These are phyloP conservation scores for Scaptomyza tumidula DNA, from an alignment of 2,888 invertebrate species.

Conservation along the genomic window DNA sequence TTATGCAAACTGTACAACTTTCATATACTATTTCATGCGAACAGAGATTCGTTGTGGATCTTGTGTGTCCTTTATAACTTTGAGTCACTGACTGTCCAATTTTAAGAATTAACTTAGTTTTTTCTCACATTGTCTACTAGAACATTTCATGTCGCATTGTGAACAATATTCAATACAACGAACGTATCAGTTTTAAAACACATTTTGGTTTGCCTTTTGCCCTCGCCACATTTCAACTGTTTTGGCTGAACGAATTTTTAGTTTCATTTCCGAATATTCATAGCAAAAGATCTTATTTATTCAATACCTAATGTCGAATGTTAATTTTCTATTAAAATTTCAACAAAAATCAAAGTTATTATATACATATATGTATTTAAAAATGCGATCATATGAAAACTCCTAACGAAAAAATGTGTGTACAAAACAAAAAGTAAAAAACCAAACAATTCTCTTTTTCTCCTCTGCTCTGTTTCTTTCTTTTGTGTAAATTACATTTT, in stretches of 20 bases:
- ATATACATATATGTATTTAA: slow-evolving; percentile 21
- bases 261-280: slow-evolving; percentile 35
- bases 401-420: slow-evolving; percentile 68
- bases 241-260: slow-evolving; percentile 41
- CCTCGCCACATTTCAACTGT: slow-evolving; percentile 43
- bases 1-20: neutral
- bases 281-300: slow-evolving; percentile 16
- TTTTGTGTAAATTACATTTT: slow-evolving; percentile 72
- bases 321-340: slow-evolving; percentile 19
- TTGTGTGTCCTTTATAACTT: slow-evolving; percentile 5
- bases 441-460: slow-evolving; percentile 76
- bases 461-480: slow-evolving; percentile 79
- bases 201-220: slow-evolving; percentile 18
- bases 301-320: slow-evolving; percentile 17
- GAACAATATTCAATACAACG: neutral
- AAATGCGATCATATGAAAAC: slow-evolving; percentile 45
- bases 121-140: neutral
- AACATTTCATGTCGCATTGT: slow-evolving; percentile 32
- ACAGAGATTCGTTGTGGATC: neutral
- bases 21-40: neutral
- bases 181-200: neutral
- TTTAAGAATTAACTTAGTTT: slow-evolving; percentile 2
- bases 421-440: slow-evolving; percentile 78
- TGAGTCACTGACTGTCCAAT: neutral
- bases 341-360: slow-evolving; percentile 25